phyloP scores from a whole-genome alignment of 92 coral and sea anemone genomes.

The Pocillopora meandrina region DNA sequence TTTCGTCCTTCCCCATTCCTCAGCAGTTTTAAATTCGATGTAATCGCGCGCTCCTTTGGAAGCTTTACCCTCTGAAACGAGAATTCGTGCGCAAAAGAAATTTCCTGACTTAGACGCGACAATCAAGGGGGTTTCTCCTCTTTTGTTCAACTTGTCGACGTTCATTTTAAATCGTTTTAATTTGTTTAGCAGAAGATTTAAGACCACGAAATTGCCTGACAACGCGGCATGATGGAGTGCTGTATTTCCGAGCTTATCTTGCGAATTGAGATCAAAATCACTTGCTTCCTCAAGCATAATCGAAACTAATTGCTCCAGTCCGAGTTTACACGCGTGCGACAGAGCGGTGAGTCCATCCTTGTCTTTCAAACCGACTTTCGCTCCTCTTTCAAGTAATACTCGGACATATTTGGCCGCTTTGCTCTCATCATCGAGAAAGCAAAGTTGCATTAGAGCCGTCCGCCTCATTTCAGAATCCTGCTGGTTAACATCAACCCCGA shows the following conservation, averaged over 20 bases:
- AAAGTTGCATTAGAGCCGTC: conserved; percentile 82
- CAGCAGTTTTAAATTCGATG: conserved; percentile 65
- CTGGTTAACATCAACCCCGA: conserved; percentile 73
- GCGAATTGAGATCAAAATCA: conserved; percentile 74
- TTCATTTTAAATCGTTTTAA: conserved; percentile 68
- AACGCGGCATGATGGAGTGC: conserved; percentile 79
- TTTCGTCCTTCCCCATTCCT: conserved; percentile 78
- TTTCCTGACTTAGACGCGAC: conserved; percentile 76
- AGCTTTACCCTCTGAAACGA: conserved; percentile 80
- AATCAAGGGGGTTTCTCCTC: conserved; percentile 87
- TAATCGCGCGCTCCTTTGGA: conserved; percentile 77
- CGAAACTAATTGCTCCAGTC: conserved; percentile 85
- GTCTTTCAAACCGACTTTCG: conserved; percentile 72
- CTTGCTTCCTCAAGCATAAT: conserved; percentile 67
- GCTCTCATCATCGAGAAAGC: conserved; percentile 77
- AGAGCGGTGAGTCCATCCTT: conserved; percentile 76
- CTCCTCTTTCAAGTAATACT: conserved; percentile 68
- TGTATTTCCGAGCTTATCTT: conserved; percentile 77
- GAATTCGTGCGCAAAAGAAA: conserved; percentile 70
- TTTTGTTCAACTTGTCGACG: conserved; percentile 68
- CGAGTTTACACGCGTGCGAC: conserved; percentile 70
- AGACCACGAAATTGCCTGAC: conserved; percentile 81
- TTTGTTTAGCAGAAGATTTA: conserved; percentile 64
- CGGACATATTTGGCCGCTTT: conserved; percentile 81
- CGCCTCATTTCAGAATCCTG: conserved; percentile 49